Conservation (phyloP, 2,797 vertebrate genomes). For the Eupleurogrammus muticus region DNA sequence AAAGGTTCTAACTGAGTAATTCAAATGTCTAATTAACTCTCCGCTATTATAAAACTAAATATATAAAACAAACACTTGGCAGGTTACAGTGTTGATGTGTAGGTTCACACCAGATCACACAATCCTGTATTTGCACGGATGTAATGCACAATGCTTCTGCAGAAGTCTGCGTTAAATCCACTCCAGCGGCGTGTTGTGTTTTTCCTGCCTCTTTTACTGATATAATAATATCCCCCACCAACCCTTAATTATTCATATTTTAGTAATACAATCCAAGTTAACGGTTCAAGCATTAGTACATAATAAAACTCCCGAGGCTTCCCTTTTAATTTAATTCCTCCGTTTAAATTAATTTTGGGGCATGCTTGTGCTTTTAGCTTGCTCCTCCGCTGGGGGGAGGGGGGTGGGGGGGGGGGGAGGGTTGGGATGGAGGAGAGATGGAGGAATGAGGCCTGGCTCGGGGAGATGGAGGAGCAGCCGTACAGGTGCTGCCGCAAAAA, state of each 20-base stretch:
- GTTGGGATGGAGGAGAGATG: slow-evolving; percentile 18
- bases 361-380: slow-evolving; percentile 75
- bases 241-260: slow-evolving; percentile 86
- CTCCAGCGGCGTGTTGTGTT: slow-evolving; percentile 25
- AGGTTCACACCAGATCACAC: neutral
- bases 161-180: slow-evolving; percentile 27
- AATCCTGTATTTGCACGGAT: neutral
- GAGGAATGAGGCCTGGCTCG: slow-evolving; percentile 9
- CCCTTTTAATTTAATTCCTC: slow-evolving; percentile 85
- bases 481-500: slow-evolving; percentile 47
- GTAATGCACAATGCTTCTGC: slow-evolving; percentile 5
- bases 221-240: slow-evolving; percentile 79
- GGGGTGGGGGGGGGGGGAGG: slow-evolving; percentile 14
- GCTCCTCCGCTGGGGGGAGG: slow-evolving; percentile 51
- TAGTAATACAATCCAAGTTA: slow-evolving; percentile 84
- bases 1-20: neutral
- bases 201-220: slow-evolving; percentile 45
- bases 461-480: slow-evolving; percentile 30
- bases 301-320: slow-evolving; percentile 87
- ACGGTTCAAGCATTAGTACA: slow-evolving; percentile 86
- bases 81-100: no score
- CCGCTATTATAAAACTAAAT: no score
- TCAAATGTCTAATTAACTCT: neutral
- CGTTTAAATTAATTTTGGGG: slow-evolving; percentile 86
- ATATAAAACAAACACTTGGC: no score